Base-by-base conservation (phyloP, 2,888 invertebrate genomes). In the Brachypalpus laphriformis region DNA sequence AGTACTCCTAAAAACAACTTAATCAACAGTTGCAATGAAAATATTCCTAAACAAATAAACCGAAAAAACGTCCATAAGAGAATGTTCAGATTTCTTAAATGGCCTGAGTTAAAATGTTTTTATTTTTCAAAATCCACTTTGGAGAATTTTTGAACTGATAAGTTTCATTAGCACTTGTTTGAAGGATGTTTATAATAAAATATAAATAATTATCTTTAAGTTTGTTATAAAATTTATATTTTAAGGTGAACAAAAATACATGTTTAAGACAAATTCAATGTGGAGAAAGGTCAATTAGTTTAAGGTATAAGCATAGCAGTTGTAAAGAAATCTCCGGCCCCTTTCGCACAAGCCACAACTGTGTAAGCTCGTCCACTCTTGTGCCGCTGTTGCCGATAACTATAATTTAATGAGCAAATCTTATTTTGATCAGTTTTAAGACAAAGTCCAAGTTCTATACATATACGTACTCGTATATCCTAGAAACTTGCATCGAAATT, bases 31-130 rank as follows among this genome's bases (percentile, higher is more conserved):
- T 81, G 85, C 85, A 85, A 85, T 85, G 85, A 81, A 83, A 85
- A 85, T 85, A 85, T 85, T 85, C 85, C 85, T 85, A 85, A 85
- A 85, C 75, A 83, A 80, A 85, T 71, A 81, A 81, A 85, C 85
- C 81, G 85, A 85, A 81, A 85, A 78, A 85, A 85, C 85, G 85
- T 85, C 85, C 85, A 85, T 81, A 81, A 71, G 68, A 85, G 75
- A 81, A 81, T 81, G 75, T 85, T 85, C 71, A 85, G 85, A 85
- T 81, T 81, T 85, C 81, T 81, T 85, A 65, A 76, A 81, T 70
- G 85, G 71, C 81, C 65, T 85, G 1, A 85, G 75, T 85, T 85
- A 42, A 81, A 75, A 77, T 71, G 34, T 71, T 63, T 81, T 81
- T 25, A 76, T 75, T 85, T 81, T 71, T 81, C 81, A 81, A 85